These are phyloP conservation scores for Sarcophaga peregrina DNA, from an alignment of 1,140 invertebrate genomes.

Conservation along the genomic window DNA sequence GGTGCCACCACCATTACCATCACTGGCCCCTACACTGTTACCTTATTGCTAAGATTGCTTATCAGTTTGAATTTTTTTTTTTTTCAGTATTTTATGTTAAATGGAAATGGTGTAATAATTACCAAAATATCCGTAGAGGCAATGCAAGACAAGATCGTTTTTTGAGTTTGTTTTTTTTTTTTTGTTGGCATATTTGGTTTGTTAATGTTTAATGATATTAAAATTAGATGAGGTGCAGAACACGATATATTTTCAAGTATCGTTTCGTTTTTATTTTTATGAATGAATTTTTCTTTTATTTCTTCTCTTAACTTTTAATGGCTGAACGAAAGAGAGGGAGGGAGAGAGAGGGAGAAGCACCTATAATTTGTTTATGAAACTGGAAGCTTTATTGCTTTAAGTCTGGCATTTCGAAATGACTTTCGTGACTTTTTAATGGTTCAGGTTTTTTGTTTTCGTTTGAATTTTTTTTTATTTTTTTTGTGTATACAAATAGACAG, in stretches of 20 bases:
- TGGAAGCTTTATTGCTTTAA: too few species aligned
- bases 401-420: background rate
- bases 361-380: background rate
- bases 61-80: background rate
- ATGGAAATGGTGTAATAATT: background rate
- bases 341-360: background rate
- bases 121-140: too few species aligned
- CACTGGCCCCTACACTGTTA: too few species aligned
- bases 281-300: background rate
- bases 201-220: constrained; percentile 40
- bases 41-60: too few species aligned
- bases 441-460: background rate
- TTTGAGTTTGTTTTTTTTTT: too few species aligned
- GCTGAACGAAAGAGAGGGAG: too few species aligned
- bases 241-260: background rate
- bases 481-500: background rate
- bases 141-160: too few species aligned
- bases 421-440: constrained; percentile 23
- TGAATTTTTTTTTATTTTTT: too few species aligned
- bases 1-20: too few species aligned
- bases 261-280: background rate
- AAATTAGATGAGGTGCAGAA: constrained; percentile 39
- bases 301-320: background rate
- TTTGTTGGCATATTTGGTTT: background rate
- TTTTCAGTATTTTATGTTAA: constrained; percentile 1